Evolutionary conservation across 2,888 invertebrate genomes (phyloP).

Genomic region (Margaritifera margaritifera): DNA sequence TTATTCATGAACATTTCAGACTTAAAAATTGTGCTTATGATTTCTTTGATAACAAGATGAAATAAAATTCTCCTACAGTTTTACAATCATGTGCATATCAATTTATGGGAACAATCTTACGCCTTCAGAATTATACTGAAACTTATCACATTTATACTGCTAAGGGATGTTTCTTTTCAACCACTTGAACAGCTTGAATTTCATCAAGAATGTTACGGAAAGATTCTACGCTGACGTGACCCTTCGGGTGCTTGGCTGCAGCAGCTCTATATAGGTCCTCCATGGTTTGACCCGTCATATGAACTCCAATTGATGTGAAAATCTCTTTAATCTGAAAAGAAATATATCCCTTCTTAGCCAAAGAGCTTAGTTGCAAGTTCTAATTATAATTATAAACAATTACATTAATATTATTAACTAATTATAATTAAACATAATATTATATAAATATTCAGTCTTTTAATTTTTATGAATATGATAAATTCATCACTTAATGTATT

Average conservation of each 20-base stretch:
- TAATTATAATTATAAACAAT: not conserved
- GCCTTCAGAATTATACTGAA: too few relatives aligned
- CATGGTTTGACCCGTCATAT: slow-evolving; percentile 66
- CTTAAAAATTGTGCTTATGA: too few relatives aligned
- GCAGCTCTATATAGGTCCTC: slow-evolving; percentile 65
- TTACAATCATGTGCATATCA: too few relatives aligned
- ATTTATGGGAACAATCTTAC: too few relatives aligned
- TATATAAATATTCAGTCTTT: too few relatives aligned
- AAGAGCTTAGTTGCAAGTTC: not conserved
- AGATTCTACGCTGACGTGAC: slow-evolving; percentile 70
- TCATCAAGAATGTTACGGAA: slow-evolving; percentile 69
- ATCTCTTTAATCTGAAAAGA: slow-evolving; percentile 63
- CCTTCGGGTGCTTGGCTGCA: slow-evolving; percentile 62
- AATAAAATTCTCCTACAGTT: too few relatives aligned
- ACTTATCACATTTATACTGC: slow-evolving; percentile 30
- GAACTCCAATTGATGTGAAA: slow-evolving; percentile 64
- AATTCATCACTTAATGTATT: not conserved
- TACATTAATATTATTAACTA: not conserved
- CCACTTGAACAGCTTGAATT: slow-evolving; percentile 47
- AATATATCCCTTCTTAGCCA: not conserved
- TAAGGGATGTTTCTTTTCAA: slow-evolving; percentile 43
- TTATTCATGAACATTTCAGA: too few relatives aligned
- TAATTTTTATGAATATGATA: too few relatives aligned
- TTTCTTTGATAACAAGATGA: too few relatives aligned
- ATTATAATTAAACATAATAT: too few relatives aligned